Base-by-base conservation (phyloP, 2,797 vertebrate species). In the Myripristis murdjan region DNA sequence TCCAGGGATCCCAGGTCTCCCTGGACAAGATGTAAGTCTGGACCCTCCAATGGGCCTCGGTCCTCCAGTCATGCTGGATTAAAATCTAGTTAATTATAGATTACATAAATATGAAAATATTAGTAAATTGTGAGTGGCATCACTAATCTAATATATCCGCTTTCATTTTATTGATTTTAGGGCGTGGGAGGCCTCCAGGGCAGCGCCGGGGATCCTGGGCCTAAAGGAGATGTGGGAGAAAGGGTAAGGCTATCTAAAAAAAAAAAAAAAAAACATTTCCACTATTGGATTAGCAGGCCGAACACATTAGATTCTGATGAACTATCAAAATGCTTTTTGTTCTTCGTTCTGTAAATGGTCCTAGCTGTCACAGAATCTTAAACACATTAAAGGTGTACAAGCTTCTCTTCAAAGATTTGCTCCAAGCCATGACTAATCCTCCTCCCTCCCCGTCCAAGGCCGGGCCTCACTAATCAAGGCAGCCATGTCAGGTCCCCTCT, bases 181-280 rank as follows among this genome's bases (percentile, higher is more conserved):
- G 96, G 94, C 10, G 88, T 88, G 6, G 89, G 91, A 1, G 96
- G 96, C 64, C 75, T 86, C 67, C 92, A 83, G 46, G 96, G 96
- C 57, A 87, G 83, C 65, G 79, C 86, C 0, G 93, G 95, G n/a
- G 73, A 73, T 48, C 85, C 85, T 28, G 95, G 94, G 39, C 90
- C 91, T 48, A 95, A 94, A 93, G 95, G 95, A 85, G 95, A 95
- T 82, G 83, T 81, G 71, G 95, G 96, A 54, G 92, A 95, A 73
- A 91, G 75, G 85, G 95, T 96, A 87, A 95, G 94, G 48, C 56
- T 37, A n/a, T 48, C 64, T 14, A 31, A 31, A 31, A 31, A 31
- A 6, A 31, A 31, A 31, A 31, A 31, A 6, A 61, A 54, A 78
- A 65, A 48, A 8, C 20, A 0, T 51, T 28, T 51, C 60, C 26